Conservation (phyloP, 1,140 invertebrate genomes). For the Acromyrmex charruanus region DNA sequence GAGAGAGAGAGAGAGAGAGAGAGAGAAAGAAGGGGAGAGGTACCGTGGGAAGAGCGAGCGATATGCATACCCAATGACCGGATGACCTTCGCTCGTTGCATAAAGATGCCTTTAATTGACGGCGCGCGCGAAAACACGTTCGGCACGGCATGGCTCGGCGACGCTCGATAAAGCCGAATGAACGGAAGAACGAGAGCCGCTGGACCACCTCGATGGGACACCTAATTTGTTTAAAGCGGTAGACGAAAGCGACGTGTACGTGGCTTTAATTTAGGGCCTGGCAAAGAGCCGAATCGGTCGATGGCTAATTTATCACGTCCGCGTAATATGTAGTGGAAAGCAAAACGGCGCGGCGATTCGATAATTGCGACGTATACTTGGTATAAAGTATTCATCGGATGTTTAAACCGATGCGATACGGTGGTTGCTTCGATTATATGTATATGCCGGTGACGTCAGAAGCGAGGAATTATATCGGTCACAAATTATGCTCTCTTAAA, state of each 20-base stretch:
- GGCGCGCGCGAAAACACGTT: conserved; percentile 85
- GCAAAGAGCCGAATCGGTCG: conserved; percentile 25
- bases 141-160: conserved; percentile 46
- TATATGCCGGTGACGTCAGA: background rate
- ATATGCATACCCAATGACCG: conserved; percentile 85
- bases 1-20: conserved; percentile 28
- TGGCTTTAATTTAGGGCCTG: conserved; percentile 50
- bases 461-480: background rate
- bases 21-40: conserved; percentile 38
- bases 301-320: conserved; percentile 38
- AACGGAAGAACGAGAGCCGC: conserved; percentile 35
- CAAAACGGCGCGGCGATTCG: conserved; percentile 6
- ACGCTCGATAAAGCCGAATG: conserved; percentile 79
- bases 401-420: too few relatives aligned
- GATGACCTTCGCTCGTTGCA: conserved; percentile 86
- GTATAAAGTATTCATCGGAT: background rate
- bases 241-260: conserved; percentile 38
- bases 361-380: conserved; percentile 13
- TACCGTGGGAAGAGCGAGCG: conserved; percentile 84
- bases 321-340: conserved; percentile 3
- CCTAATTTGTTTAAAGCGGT: conserved; percentile 62
- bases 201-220: conserved; percentile 64
- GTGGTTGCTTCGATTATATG: background rate
- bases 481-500: background rate
- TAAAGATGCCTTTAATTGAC: conserved; percentile 86